These are phyloP conservation scores for Pelusios castaneus DNA, from an alignment of 2,113 vertebrate genomes.

Conservation along the genomic window DNA sequence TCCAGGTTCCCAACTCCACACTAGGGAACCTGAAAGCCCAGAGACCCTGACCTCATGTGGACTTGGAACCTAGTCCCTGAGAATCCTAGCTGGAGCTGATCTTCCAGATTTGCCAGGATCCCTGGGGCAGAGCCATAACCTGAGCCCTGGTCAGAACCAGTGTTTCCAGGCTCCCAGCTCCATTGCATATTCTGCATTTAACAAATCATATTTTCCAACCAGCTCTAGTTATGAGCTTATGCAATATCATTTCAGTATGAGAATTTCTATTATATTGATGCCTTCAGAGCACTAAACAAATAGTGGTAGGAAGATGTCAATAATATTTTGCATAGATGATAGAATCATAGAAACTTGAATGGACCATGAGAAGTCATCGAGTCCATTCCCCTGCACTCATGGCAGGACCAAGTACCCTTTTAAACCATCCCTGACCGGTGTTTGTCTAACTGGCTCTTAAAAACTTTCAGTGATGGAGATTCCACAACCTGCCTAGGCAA, in stretches of 20 bases:
- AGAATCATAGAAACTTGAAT: too few relatives aligned
- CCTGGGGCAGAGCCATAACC: background rate
- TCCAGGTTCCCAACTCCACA: background rate
- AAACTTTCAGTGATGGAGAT: too few relatives aligned
- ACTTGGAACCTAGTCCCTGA: background rate
- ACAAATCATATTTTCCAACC: background rate
- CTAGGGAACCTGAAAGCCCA: background rate
- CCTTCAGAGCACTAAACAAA: background rate
- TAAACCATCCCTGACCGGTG: too few relatives aligned
- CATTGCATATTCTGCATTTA: background rate
- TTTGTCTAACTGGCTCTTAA: too few relatives aligned
- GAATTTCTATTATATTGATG: background rate
- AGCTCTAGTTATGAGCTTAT: background rate
- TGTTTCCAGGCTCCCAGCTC: background rate
- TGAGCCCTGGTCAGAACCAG: background rate
- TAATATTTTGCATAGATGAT: background rate
- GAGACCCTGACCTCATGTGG: background rate
- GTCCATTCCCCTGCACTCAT: too few relatives aligned
- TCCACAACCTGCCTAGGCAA: too few relatives aligned
- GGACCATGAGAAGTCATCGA: too few relatives aligned
- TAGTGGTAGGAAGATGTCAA: background rate
- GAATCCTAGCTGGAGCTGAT: background rate
- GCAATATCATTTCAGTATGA: background rate
- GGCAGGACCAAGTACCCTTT: too few relatives aligned
- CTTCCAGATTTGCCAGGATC: background rate